These are phyloP conservation scores for Notolabrus celidotus DNA, from an alignment of 2,797 vertebrate genomes.

Conservation along the genomic window DNA sequence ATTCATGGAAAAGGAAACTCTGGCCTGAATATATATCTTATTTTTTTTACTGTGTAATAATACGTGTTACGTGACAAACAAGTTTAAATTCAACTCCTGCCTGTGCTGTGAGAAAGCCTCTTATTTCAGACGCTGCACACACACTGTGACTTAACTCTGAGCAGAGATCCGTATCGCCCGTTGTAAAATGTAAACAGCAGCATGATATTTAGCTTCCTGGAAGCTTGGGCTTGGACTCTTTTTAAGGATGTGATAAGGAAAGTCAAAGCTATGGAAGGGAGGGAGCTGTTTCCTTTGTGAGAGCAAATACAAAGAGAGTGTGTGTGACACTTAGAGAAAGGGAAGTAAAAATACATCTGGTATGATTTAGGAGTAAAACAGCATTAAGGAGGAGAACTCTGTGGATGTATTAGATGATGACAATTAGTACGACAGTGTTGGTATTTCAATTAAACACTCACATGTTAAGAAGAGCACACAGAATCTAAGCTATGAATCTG, in stretches of 20 bases:
- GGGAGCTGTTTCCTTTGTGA: conserved; percentile 45
- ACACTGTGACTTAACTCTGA: background rate
- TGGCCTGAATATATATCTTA: conserved; percentile 14
- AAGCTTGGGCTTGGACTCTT: background rate
- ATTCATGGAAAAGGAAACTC: conserved; percentile 26
- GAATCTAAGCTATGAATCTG: conserved; percentile 26
- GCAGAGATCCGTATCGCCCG: background rate
- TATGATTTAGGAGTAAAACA: conserved; percentile 10
- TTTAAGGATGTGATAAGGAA: conserved; percentile 22
- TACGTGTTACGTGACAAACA: conserved; percentile 3
- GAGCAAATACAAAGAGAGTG: conserved; percentile 39
- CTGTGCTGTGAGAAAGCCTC: background rate
- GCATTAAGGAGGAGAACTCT: background rate
- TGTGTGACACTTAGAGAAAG: background rate
- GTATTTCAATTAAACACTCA: conserved; percentile 34
- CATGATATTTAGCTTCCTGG: conserved; percentile 22
- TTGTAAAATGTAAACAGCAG: background rate
- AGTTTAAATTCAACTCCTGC: background rate
- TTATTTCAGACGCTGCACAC: background rate
- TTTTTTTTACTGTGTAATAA: conserved; percentile 7
- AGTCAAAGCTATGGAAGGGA: conserved; percentile 5
- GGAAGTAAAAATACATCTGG: conserved; percentile 1
- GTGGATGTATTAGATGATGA: conserved; percentile 30
- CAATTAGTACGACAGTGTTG: conserved; percentile 30
- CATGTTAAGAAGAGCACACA: conserved; percentile 30